Evolutionary conservation across 2,888 invertebrate species (phyloP).

Genomic region (Tenodera sinensis): DNA sequence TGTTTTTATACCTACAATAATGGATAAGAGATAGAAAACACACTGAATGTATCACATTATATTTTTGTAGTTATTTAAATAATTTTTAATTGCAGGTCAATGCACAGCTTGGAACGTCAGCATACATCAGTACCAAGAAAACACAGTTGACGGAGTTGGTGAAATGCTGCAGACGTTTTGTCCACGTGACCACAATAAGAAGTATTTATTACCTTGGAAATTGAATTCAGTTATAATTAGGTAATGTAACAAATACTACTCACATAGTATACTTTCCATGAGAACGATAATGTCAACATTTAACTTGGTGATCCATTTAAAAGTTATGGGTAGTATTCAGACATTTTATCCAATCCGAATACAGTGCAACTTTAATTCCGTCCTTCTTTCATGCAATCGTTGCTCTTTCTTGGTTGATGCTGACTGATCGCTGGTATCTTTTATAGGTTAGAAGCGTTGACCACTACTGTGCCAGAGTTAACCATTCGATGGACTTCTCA

Average conservation of each 20-base stretch:
- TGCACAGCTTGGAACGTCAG: slow-evolving; percentile 73
- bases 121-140: slow-evolving; percentile 63
- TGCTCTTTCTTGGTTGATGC: too few relatives aligned
- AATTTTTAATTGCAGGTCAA: slow-evolving; percentile 55
- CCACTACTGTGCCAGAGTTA: slow-evolving; percentile 64
- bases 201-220: slow-evolving; percentile 65
- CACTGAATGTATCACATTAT: too few relatives aligned
- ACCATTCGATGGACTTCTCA: slow-evolving; percentile 66
- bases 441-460: slow-evolving; percentile 62
- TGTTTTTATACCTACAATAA: too few relatives aligned
- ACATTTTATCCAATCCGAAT: too few relatives aligned
- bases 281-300: too few relatives aligned
- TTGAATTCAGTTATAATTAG: slow-evolving; percentile 68
- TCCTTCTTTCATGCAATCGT: too few relatives aligned
- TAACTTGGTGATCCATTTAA: too few relatives aligned
- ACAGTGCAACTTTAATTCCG: too few relatives aligned
- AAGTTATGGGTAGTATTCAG: too few relatives aligned
- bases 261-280: too few relatives aligned
- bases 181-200: slow-evolving; percentile 64
- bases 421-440: background rate
- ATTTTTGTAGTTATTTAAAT: too few relatives aligned
- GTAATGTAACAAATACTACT: slow-evolving; percentile 41
- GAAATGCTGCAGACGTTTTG: slow-evolving; percentile 66
- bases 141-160: slow-evolving; percentile 50
- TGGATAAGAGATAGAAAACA: too few relatives aligned